Evolutionary conservation across 64 coral and sea anemone species (phyloP).

Genomic region (Trachythela sp.): DNA sequence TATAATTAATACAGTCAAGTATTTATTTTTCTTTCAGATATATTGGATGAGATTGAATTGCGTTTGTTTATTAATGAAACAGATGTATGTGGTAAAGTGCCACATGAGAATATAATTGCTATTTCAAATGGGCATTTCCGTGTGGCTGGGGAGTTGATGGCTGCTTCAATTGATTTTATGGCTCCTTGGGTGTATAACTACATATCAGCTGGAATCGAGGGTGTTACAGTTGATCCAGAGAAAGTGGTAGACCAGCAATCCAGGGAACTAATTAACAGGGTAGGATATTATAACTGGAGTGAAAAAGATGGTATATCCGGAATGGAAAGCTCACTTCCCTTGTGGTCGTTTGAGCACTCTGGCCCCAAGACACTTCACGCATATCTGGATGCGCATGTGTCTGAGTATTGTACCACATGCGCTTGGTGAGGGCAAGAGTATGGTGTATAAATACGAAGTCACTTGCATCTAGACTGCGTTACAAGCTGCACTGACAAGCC

Average conservation of each 20-base stretch:
- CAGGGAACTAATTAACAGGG: not conserved
- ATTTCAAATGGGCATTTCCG: not conserved
- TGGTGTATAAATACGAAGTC: no score
- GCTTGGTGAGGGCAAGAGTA: no score
- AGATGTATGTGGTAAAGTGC: not conserved
- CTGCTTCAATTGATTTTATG: conserved; percentile 22
- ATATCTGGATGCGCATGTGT: no score
- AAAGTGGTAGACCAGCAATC: not conserved
- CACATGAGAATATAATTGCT: not conserved
- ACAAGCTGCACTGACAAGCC: no score
- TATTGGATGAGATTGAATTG: not conserved
- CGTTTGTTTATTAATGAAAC: not conserved
- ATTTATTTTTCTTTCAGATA: not conserved
- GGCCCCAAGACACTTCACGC: no score
- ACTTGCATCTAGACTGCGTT: no score
- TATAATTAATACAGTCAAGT: not conserved
- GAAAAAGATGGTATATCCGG: no score
- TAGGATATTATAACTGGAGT: no score
- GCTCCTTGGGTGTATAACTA: conserved; percentile 15
- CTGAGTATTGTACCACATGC: no score
- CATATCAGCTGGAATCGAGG: not conserved
- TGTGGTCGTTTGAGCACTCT: no score
- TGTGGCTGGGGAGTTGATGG: conserved; percentile 16
- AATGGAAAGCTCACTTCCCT: no score
- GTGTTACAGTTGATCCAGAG: not conserved